Base-by-base conservation (phyloP, 2,113 vertebrate species). In the Chionis minor region DNA sequence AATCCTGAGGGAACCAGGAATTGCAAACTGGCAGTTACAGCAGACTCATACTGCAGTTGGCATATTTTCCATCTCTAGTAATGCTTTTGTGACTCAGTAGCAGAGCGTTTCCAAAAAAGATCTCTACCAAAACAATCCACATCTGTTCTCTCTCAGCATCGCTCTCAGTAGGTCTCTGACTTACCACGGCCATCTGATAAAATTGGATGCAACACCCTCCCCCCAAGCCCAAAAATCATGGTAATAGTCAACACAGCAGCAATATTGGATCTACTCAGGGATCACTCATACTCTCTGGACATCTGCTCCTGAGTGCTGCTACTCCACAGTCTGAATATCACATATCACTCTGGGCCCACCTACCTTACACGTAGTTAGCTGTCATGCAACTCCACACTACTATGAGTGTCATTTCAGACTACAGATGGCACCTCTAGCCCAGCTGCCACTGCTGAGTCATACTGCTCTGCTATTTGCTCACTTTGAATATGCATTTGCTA, bases 361-460 rank as follows among this genome's bases (percentile, higher is more conserved):
- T 80, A 92, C 87, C 74, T 78, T 38, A 74, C n/a, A 8, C 3
- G 17, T 33, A 91, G 56, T 62, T 80, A 90, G 80, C 86, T 86
- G 38, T 88, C 32, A 6, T 4, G 51, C 59, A 84, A 40, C 86
- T 90, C 88, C 10, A 0, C 66, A 3, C 49, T 82, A 82, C 81
- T 70, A 58, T 4, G 78, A 87, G 84, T 44, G 52, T 75, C 78
- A 82, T 82, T 90, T 90, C 85, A 94, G 90, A 77, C 93, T 90
- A 87, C 96, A 97, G 94, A 97, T 97, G 96, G 94, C 69, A 90
- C 58, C 74, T 33, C 90, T 81, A 88, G 14, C 90, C 93, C 93
- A 96, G 92, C 92, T 95, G 94, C 87, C 94, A 80, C 91, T 90
- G 66, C 92, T 96, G 96, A 97, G 70, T 96, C 96, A 97, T 30